phyloP scores from a whole-genome alignment of 2,113 vertebrate genomes.

The Grammomys surdaster region DNA sequence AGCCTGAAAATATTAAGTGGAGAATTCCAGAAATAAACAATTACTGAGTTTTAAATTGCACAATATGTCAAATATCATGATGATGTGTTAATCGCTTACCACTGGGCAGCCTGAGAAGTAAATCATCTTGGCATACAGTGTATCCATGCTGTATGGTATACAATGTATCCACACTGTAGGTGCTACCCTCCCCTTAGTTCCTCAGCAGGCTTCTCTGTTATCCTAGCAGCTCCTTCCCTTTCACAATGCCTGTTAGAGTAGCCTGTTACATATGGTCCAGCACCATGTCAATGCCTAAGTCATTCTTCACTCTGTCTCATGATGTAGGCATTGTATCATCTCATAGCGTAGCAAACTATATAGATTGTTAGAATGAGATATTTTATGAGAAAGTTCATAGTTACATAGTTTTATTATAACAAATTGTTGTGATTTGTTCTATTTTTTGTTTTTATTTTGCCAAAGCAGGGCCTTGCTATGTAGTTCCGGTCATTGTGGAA shows the following conservation, averaged over 20 bases:
- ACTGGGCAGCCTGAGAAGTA: background rate
- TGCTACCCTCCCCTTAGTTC: background rate
- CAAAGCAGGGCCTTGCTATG: background rate
- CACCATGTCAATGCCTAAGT: too few relatives aligned
- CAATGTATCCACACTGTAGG: too few relatives aligned
- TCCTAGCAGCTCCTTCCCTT: background rate
- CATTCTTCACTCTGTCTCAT: background rate
- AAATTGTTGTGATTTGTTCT: background rate
- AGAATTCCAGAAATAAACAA: background rate
- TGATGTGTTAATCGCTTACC: too few relatives aligned
- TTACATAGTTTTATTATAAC: background rate
- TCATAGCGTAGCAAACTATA: too few relatives aligned
- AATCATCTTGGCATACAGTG: too few relatives aligned
- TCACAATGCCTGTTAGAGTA: background rate
- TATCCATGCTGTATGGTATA: background rate
- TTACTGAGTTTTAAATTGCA: background rate
- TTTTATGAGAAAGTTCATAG: background rate
- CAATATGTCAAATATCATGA: too few relatives aligned
- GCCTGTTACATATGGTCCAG: too few relatives aligned
- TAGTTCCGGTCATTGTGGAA: too few relatives aligned
- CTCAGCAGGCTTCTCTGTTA: background rate
- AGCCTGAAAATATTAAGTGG: background rate
- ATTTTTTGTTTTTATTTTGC: background rate
- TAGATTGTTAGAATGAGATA: too few relatives aligned
- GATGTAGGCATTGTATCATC: accelerated